phyloP scores from a whole-genome alignment of 2,888 invertebrate species.

The Lasioglossum malachurum region DNA sequence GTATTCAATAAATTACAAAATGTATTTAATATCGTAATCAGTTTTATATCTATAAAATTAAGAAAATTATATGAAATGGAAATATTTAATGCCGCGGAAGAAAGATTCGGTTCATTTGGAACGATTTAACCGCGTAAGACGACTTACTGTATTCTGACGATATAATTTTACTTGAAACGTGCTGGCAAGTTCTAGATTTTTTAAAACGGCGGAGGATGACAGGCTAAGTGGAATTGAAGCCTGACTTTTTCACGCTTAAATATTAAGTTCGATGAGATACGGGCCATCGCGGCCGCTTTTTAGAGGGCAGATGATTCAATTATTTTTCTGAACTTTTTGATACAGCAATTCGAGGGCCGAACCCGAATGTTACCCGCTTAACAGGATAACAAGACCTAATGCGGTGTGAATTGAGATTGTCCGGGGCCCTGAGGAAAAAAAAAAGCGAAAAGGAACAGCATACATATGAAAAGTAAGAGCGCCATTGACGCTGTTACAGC shows the following conservation, averaged over 20 bases:
- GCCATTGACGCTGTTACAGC: background rate
- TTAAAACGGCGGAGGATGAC: background rate
- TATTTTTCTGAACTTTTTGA: slow-evolving; percentile 1
- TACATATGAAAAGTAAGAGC: slow-evolving; percentile 10
- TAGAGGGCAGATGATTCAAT: background rate
- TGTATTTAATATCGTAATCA: no score
- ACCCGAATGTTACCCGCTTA: slow-evolving; percentile 2
- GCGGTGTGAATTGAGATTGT: slow-evolving; percentile 13
- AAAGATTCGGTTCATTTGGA: no score
- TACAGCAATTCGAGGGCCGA: background rate
- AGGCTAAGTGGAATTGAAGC: background rate
- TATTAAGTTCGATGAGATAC: slow-evolving; percentile 2
- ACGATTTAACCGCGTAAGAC: no score
- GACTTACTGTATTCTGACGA: background rate
- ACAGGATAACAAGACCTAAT: slow-evolving; percentile 6
- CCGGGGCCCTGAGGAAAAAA: background rate
- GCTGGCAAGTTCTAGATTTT: background rate
- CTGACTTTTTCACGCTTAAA: background rate
- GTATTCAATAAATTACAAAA: no score
- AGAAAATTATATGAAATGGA: no score
- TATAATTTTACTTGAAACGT: background rate
- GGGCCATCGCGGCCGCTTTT: background rate
- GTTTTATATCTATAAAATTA: no score
- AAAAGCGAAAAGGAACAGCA: background rate
- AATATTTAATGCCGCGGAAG: no score